A percentile compares a stretch with the other conserved stretches of the same genome.
These are phyloP conservation scores for Latrodectus geometricus DNA, from an alignment of 1,140 invertebrate genomes.

Conservation along the genomic window DNA sequence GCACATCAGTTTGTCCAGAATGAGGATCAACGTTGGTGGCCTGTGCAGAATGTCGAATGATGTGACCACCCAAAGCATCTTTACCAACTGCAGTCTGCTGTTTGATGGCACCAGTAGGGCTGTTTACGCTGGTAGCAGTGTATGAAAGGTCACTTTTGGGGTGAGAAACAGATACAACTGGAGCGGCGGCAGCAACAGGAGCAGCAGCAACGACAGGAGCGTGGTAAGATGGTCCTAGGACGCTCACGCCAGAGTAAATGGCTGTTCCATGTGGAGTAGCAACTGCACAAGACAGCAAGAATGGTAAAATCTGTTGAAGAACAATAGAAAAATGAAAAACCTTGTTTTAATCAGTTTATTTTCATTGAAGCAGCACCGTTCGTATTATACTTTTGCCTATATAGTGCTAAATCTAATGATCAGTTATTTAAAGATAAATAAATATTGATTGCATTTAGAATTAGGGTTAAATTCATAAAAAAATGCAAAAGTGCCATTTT, in stretches of 20 bases:
- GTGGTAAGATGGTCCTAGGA: slow-evolving; percentile 21
- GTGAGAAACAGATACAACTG: slow-evolving; percentile 16
- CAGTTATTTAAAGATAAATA: too few relatives aligned
- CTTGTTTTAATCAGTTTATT: too few relatives aligned
- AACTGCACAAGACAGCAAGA: not conserved
- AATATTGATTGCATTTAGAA: too few relatives aligned
- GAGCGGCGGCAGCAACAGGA: not conserved
- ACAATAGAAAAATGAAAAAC: not conserved
- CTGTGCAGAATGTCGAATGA: slow-evolving; percentile 49
- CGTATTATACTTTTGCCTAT: too few relatives aligned
- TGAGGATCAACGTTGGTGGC: slow-evolving; percentile 52
- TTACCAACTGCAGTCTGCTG: slow-evolving; percentile 58
- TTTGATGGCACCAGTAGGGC: slow-evolving; percentile 27
- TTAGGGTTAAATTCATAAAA: too few relatives aligned
- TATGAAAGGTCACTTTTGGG: slow-evolving; percentile 61
- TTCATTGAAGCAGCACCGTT: too few relatives aligned
- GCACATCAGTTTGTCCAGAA: slow-evolving; percentile 50
- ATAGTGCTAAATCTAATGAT: too few relatives aligned
- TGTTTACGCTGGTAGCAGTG: slow-evolving; percentile 59
- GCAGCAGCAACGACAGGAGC: not conserved
- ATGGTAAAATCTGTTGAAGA: slow-evolving; percentile 8
- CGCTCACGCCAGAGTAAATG: slow-evolving; percentile 21
- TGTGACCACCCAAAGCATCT: slow-evolving; percentile 47
- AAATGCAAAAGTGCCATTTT: too few relatives aligned
- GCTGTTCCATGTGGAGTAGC: slow-evolving; percentile 8